phyloP scores from a whole-genome alignment of 2,888 invertebrate genomes.

The Strigamia maritima region DNA sequence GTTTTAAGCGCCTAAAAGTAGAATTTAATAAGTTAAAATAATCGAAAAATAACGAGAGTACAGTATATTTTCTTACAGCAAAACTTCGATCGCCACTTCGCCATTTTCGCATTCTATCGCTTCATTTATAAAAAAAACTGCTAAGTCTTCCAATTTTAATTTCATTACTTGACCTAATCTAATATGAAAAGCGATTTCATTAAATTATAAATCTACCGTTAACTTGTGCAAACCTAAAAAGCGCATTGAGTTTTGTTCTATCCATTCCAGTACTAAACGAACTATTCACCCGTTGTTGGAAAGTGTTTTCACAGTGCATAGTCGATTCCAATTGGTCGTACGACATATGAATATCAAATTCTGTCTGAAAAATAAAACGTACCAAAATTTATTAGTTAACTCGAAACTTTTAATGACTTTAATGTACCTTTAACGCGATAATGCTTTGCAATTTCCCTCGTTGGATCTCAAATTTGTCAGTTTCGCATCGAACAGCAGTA shows the following conservation, averaged over 20 bases:
- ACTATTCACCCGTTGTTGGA: neutral
- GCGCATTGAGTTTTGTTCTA: neutral
- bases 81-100: neutral
- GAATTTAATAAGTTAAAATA: no score
- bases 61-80: neutral
- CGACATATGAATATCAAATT: neutral
- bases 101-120: neutral
- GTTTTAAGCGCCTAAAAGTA: neutral
- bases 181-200: neutral
- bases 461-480: neutral
- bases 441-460: neutral
- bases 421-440: neutral
- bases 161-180: neutral
- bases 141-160: neutral
- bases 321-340: neutral
- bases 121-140: neutral
- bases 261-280: neutral
- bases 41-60: no score
- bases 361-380: neutral
- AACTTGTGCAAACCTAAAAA: neutral
- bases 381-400: neutral
- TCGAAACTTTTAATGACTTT: neutral
- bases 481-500: neutral
- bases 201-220: neutral
- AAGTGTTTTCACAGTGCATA: neutral